Evolutionary conservation across 2,888 invertebrate genomes (phyloP).

Genomic region (Nymphalis c-album): DNA sequence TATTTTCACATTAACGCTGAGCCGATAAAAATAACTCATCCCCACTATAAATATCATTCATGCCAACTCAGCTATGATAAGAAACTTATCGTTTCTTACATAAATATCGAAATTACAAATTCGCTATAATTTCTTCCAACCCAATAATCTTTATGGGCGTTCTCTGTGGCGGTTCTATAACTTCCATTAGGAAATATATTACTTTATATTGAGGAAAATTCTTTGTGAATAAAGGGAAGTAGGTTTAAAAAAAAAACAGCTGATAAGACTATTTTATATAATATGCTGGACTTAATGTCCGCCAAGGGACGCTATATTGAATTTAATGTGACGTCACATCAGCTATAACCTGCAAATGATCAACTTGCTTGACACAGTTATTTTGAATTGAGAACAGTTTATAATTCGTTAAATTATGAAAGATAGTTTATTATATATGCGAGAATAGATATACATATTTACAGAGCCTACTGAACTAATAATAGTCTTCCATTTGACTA

Average conservation of each 20-base stretch:
- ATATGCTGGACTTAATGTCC: no score
- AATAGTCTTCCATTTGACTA: no score
- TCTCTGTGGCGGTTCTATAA: not conserved
- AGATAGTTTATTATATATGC: no score
- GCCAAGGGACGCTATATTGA: no score
- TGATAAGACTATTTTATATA: no score
- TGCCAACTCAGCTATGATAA: not conserved
- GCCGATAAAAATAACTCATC: not conserved
- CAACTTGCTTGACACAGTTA: no score
- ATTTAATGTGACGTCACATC: no score
- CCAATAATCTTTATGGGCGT: slow-evolving; percentile 1
- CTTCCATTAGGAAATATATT: not conserved
- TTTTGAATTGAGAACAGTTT: no score
- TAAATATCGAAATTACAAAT: slow-evolving; percentile 6
- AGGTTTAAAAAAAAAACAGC: not conserved
- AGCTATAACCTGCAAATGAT: no score
- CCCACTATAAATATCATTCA: not conserved
- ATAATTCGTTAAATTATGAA: no score
- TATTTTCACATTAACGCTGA: not conserved
- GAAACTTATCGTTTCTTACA: not conserved
- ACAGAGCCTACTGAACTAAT: no score
- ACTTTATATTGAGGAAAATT: not conserved
- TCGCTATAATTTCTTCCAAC: slow-evolving; percentile 1
- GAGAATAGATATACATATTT: no score
- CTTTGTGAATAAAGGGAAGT: not conserved